Evolutionary conservation across 2,888 invertebrate species (phyloP).

Genomic region (Drosophila mimica): DNA sequence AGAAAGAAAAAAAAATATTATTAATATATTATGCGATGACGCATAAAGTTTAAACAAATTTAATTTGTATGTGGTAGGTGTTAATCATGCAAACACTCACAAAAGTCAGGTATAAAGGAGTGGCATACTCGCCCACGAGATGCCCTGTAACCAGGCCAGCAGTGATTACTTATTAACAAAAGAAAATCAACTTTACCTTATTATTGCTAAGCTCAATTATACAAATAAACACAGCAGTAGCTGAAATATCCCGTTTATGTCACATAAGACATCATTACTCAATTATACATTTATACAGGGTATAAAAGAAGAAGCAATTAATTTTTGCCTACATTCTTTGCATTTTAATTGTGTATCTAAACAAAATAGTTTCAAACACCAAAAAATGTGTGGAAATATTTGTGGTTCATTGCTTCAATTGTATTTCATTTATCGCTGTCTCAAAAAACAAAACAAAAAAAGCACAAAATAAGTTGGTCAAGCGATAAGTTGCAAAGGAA

Average conservation of each 20-base stretch:
- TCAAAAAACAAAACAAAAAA: background rate
- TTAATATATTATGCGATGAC: constrained; percentile 30
- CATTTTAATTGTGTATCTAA: constrained; percentile 30
- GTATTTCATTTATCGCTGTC: constrained; percentile 48
- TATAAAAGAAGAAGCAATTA: background rate
- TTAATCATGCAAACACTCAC: constrained; percentile 46
- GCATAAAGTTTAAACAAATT: constrained; percentile 49
- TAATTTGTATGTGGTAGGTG: constrained; percentile 35
- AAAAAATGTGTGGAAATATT: constrained; percentile 21
- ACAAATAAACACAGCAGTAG: background rate
- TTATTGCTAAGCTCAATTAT: too few species aligned
- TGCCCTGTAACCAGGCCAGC: background rate
- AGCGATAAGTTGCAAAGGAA: constrained; percentile 60
- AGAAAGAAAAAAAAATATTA: background rate
- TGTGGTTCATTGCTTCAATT: constrained; percentile 15
- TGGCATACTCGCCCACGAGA: background rate
- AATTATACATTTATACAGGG: background rate
- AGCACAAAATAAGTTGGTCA: constrained; percentile 59
- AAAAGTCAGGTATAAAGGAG: background rate
- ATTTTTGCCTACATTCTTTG: constrained; percentile 13
- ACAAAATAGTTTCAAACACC: constrained; percentile 16
- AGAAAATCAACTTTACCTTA: background rate
- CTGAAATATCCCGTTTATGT: background rate
- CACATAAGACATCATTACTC: background rate
- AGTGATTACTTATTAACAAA: background rate